Percentiles rank a stretch among this genome's conserved stretches.
phyloP scores from a whole-genome alignment of 2,113 vertebrate genomes.

The Pangasianodon hypophthalmus region DNA sequence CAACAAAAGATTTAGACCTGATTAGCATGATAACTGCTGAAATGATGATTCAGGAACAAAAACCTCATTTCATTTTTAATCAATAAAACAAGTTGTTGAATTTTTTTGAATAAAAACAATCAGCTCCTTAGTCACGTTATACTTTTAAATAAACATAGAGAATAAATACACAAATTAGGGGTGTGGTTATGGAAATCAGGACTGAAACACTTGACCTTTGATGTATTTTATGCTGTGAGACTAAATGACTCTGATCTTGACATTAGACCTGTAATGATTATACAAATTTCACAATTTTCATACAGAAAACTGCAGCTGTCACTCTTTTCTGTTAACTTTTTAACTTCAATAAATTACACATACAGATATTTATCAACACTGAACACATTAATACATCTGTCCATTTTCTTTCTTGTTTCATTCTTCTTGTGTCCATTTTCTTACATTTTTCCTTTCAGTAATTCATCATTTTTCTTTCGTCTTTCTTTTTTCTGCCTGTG shows the following conservation, averaged over 20 bases:
- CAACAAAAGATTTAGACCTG: neutral
- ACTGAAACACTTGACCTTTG: neutral
- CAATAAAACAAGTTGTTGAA: neutral
- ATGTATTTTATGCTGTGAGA: neutral
- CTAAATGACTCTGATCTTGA: too few species aligned
- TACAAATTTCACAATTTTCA: neutral
- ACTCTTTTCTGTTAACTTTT: too few species aligned
- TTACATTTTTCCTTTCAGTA: too few species aligned
- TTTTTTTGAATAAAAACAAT: neutral
- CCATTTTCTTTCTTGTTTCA: too few species aligned
- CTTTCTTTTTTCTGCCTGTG: too few species aligned
- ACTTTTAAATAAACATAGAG: neutral
- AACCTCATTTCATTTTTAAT: neutral
- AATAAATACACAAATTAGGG: neutral
- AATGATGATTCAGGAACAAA: neutral
- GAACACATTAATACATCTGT: too few species aligned
- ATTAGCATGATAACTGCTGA: neutral
- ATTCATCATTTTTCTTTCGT: too few species aligned
- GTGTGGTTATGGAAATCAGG: neutral
- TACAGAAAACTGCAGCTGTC: neutral
- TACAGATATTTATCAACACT: neutral
- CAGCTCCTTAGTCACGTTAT: neutral
- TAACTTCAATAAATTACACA: too few species aligned
- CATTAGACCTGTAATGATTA: too few species aligned
- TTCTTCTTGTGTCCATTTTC: too few species aligned